Base-by-base conservation (phyloP, 2,888 invertebrate species). In the Thumatha senex region DNA sequence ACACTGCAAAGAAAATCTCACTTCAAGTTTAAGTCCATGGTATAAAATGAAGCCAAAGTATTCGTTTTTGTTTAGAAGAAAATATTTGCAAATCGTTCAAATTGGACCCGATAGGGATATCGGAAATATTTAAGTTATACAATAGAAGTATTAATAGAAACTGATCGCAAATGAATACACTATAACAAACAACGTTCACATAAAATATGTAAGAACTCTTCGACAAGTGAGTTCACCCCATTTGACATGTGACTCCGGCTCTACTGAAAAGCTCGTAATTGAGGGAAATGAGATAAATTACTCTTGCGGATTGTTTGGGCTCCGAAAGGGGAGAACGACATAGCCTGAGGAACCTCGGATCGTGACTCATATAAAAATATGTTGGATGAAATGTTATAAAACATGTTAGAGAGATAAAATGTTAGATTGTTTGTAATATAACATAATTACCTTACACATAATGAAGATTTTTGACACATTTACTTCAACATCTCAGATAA, bases 251-350 rank as follows among this genome's bases (percentile, higher is more conserved):
- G 81, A 80, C 73, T 76, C 76, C 71, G 60, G 63, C 63, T 69
- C 56, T 72, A 70, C 66, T 81, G 80, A 83, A 85, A 88, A 86
- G 80, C 75, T 66, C 75, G 76, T 87, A 85, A 86, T 86, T 84
- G 85, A 82, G 78, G 86, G 82, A 86, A 88, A 88, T 86, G 80
- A 82, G 81, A 88, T 82, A 85, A 88, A 86, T 87, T 82, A 84
- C 81, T 78, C 69, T 72, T 78, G 75, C 69, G 73, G 75, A 78
- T 78, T 79, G 76, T 83, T 80, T 72, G 70, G 66, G 55, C 51
- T 58, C 14, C 54, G 18, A 64, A 69, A 76, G 72, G 80, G 81
- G 79, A 68, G 61, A 56, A 40, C 41, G 31, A 43, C 42, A 53
- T 59, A 48, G 53, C 48, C 55, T 33, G 41, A 44, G 51, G 46